These are phyloP conservation scores for Diplogasteroides magnus DNA, from an alignment of 1,140 invertebrate genomes.

Conservation along the genomic window DNA sequence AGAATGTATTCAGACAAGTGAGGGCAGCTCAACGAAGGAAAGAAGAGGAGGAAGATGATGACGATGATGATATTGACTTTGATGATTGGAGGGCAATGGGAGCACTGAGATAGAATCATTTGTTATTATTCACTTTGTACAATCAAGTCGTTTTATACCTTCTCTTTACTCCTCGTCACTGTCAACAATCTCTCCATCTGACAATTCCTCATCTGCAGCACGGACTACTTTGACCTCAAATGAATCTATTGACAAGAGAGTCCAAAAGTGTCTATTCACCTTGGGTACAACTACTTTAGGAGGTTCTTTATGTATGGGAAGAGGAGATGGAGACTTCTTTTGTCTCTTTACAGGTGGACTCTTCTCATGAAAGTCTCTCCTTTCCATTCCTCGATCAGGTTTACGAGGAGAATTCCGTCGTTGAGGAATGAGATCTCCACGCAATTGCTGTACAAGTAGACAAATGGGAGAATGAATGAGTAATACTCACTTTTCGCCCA, in stretches of 20 bases:
- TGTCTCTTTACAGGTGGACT: slow-evolving; percentile 8
- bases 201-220: slow-evolving; percentile 23
- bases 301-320: neutral
- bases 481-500: neutral
- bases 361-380: slow-evolving; percentile 4
- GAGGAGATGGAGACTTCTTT: neutral
- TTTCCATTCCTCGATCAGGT: neutral
- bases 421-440: slow-evolving; percentile 1
- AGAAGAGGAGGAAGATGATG: neutral
- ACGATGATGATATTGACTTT: neutral
- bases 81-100: neutral
- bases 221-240: neutral
- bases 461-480: neutral
- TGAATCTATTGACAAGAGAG: neutral
- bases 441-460: slow-evolving; percentile 4
- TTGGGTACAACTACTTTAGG: slow-evolving; percentile 5
- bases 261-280: neutral
- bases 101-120: neutral
- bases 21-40: neutral
- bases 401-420: neutral
- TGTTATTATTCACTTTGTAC: neutral
- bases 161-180: slow-evolving; percentile 21
- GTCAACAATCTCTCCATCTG: slow-evolving; percentile 26
- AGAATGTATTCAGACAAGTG: neutral
- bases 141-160: neutral